Evolutionary conservation across 2,888 invertebrate species (phyloP).

Genomic region (Galeruca laticollis): DNA sequence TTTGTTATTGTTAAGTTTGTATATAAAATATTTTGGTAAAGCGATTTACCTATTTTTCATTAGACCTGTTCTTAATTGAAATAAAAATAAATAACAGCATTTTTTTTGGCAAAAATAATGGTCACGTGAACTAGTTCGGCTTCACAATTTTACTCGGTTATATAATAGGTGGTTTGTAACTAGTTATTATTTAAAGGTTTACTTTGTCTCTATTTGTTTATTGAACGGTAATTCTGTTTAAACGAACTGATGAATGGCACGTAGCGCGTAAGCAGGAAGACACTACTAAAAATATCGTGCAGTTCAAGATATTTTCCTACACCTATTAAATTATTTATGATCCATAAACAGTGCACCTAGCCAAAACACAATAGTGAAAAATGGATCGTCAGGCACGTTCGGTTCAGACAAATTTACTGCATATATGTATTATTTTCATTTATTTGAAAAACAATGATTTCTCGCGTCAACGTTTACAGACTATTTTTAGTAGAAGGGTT

Average conservation of each 20-base stretch:
- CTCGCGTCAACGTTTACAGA: neutral
- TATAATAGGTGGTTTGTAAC: too few relatives aligned
- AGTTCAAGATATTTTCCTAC: neutral
- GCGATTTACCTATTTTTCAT: too few relatives aligned
- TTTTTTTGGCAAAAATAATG: too few relatives aligned
- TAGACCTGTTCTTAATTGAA: too few relatives aligned
- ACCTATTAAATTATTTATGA: conserved; percentile 7
- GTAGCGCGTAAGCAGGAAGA: neutral
- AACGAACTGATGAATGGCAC: neutral
- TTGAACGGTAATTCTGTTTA: neutral
- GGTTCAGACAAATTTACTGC: neutral
- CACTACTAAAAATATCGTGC: neutral
- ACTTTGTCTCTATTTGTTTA: too few relatives aligned
- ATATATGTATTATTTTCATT: neutral
- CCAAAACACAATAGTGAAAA: conserved; percentile 5
- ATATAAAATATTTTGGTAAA: too few relatives aligned
- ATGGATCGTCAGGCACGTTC: neutral
- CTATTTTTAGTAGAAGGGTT: too few relatives aligned
- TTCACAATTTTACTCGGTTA: too few relatives aligned
- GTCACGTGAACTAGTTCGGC: too few relatives aligned
- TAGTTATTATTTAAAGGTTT: too few relatives aligned
- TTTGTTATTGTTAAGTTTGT: too few relatives aligned
- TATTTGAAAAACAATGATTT: neutral
- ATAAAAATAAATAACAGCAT: too few relatives aligned
- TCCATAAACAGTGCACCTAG: neutral